phyloP scores from a whole-genome alignment of 2,888 invertebrate species.

The Palloptera scutellata region DNA sequence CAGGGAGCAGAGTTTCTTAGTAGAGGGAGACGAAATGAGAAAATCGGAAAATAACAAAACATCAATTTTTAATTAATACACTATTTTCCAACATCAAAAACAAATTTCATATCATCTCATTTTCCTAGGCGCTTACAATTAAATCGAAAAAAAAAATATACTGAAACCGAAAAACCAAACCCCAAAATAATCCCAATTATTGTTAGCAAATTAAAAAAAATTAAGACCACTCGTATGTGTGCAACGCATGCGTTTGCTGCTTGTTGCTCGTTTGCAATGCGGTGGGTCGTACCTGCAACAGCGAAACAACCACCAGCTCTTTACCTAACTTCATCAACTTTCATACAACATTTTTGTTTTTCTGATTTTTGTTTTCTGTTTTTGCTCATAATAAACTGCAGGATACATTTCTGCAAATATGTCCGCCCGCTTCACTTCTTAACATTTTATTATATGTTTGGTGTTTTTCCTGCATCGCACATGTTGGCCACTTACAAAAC shows the following conservation, averaged over 20 bases:
- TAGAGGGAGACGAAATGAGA: not conserved
- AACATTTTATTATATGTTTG: not conserved
- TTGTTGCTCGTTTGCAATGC: not conserved
- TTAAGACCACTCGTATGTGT: constrained; percentile 22
- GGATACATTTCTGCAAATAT: constrained; percentile 21
- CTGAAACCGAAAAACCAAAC: constrained; percentile 9
- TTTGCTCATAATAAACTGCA: not conserved
- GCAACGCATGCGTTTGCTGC: not conserved
- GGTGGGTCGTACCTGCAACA: constrained; percentile 10
- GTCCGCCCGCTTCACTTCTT: constrained; percentile 25
- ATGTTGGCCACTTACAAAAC: not conserved
- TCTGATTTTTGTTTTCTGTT: too few relatives aligned
- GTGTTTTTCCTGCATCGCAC: not conserved
- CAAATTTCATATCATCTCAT: too few relatives aligned
- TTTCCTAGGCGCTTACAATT: not conserved
- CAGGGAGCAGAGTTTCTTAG: too few relatives aligned
- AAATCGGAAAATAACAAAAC: constrained; percentile 11
- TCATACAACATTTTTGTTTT: not conserved
- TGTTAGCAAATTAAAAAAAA: constrained; percentile 34
- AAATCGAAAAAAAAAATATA: constrained; percentile 6
- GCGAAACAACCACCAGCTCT: constrained; percentile 12
- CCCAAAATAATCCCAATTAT: constrained; percentile 30
- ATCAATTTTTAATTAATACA: constrained; percentile 20
- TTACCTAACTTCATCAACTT: not conserved
- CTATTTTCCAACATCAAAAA: not conserved